These are phyloP conservation scores for Zapus hudsonius DNA, from an alignment of 2,113 vertebrate species.

Conservation along the genomic window DNA sequence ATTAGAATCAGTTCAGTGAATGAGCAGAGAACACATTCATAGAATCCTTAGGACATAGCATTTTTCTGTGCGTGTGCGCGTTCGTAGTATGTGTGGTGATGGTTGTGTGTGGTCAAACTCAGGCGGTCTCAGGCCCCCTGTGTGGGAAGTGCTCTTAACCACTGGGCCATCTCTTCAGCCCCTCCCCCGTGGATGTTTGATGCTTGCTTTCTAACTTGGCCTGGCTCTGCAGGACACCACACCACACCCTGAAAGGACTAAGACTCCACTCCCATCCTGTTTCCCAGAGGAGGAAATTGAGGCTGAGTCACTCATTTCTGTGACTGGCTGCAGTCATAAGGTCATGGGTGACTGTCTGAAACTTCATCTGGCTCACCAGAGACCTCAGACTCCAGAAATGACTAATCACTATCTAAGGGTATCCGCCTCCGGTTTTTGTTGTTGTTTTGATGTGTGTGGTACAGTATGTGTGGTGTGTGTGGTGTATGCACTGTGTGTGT, in stretches of 20 bases:
- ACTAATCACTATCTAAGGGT: neutral
- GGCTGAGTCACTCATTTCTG: neutral
- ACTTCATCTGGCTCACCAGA: no score
- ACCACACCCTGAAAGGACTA: neutral
- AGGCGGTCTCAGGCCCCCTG: no score
- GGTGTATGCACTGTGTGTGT: no score
- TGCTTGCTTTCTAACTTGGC: neutral
- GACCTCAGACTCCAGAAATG: neutral
- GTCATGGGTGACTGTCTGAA: neutral
- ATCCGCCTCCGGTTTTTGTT: no score
- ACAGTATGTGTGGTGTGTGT: neutral
- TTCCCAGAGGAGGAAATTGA: neutral
- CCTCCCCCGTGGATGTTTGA: neutral
- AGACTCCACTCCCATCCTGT: neutral
- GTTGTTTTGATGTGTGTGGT: neutral
- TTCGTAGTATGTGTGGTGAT: no score
- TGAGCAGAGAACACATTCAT: no score
- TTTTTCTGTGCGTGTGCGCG: no score
- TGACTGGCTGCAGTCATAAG: neutral
- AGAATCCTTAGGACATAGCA: no score
- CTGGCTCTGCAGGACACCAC: neutral
- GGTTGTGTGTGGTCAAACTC: no score
- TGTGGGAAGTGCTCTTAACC: neutral
- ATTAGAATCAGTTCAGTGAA: no score
- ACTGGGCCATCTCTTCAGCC: accelerated